Evolutionary conservation across 2,797 vertebrate species (phyloP).

Genomic region (Danio aesculapii): DNA sequence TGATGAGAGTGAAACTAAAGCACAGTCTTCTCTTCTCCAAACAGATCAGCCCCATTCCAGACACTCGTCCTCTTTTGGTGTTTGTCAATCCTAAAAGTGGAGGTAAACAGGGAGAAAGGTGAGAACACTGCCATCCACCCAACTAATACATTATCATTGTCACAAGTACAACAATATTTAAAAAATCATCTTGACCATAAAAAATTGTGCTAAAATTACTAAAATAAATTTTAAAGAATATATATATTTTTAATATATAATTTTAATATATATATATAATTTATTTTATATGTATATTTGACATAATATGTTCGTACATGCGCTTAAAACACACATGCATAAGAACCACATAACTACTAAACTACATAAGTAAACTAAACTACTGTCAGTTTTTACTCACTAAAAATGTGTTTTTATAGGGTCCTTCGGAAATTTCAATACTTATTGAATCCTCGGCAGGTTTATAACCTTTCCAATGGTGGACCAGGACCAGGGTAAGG

Average conservation of each 20-base stretch:
- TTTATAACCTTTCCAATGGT: slow-evolving; percentile 87
- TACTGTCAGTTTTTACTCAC: not conserved
- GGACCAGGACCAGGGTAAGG: slow-evolving; percentile 87
- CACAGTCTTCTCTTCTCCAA: slow-evolving; percentile 5
- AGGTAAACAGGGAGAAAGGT: slow-evolving; percentile 93
- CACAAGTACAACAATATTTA: no score
- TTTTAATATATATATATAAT: no score
- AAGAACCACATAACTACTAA: no score
- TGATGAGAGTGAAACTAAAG: not conserved
- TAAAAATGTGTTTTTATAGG: slow-evolving; percentile 72
- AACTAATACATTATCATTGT: no score
- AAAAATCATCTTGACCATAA: no score
- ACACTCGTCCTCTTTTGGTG: slow-evolving; percentile 90
- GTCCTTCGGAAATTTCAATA: slow-evolving; percentile 92
- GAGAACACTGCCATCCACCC: slow-evolving; percentile 54
- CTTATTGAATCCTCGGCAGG: slow-evolving; percentile 91
- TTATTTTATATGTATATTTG: no score
- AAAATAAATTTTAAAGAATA: no score
- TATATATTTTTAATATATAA: no score
- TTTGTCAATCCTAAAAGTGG: slow-evolving; percentile 96
- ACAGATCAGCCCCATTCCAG: slow-evolving; percentile 82
- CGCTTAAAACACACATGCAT: no score
- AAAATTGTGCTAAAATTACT: no score
- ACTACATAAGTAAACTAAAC: no score
- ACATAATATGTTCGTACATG: no score